Base-by-base conservation (phyloP, 2,113 vertebrate genomes). In the Phodopus roborovskii region DNA sequence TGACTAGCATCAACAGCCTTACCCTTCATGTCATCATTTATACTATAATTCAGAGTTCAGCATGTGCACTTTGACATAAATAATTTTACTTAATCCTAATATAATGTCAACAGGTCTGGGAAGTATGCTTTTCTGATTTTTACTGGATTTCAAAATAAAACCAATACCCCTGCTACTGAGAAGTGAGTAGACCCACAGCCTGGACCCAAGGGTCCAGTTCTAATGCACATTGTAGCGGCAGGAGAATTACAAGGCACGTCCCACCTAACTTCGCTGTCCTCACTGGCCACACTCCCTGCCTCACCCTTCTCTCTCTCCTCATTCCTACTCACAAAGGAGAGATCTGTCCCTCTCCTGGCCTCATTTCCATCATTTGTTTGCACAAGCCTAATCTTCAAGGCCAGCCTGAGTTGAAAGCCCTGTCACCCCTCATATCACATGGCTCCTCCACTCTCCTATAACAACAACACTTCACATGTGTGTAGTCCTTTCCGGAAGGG, bases 391-490 rank as follows among this genome's bases (percentile, higher is more conserved):
- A 94, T 96, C 96, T 97, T 24, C 85, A 64, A 88, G 73, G 60
- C 94, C 94, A 74, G 88, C 56, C 24, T 86, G 56, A 95, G 91
- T 78, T 89, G 92, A 96, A 95, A 97, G 96, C n/a, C 71, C 77
- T 58, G n/a, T 71, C 96, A 62, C 60, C 88, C 48, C 39, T 86
- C 71, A 84, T 33, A 81, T 88, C 90, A 90, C 87, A 8, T 4
- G 64, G n/a, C 73, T 70, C 70, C 71, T 30, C 10, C 77, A 83
- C 68, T 94, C 75, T 91, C 74, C 78, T 75, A 39, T 56, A 53
- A 50, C 92, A 95, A 97, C 95, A 97, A 98, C 71, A 91, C 45
- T 92, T 94, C 92, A 94, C n/a, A 90, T 36, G 77, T 15, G 36
- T 48, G 81, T 62, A 91, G 96, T 81, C 73, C 94, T 96, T 96